Base-by-base conservation (phyloP, 2,797 vertebrate genomes). In the Borostomias antarcticus region DNA sequence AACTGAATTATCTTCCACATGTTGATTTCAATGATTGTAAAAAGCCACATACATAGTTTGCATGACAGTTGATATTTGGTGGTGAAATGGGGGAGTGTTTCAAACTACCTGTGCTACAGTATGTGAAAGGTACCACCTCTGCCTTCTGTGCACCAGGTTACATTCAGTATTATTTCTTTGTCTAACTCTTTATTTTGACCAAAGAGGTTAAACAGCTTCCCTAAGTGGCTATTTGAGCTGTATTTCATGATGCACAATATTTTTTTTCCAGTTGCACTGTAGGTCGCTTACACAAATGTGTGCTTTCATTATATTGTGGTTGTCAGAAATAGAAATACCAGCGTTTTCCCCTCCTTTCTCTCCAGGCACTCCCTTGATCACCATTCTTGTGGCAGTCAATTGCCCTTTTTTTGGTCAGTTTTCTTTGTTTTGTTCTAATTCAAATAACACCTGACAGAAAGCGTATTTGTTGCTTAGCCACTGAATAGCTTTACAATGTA, bases 401-500 rank as follows among this genome's bases (percentile, higher is more conserved):
- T 17, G n/a, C 40, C 40, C 40, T n/a, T 43, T 17, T 13, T 43
- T 4, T 13, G n/a, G 4, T 2, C 15, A 43, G 40, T 53, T 66
- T 72, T 62, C n/a, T 35, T 81, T 25, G n/a, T 62, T 58, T 68
- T 58, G 53, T 63, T 32, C 47, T 29, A 61, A 78, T 62, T 50
- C 65, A 61, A 53, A 65, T 66, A 64, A 66, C 66, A 72, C 60
- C 64, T 82, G 89, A 92, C 90, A 91, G 85, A 85, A 80, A 92
- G 91, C 86, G 75, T 84, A 74, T 74, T 86, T 88, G 82, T 86
- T 89, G 90, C 90, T 92, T 90, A 82, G 83, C 90, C 91, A 89
- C 88, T 65, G 80, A 90, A 74, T 81, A 88, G 81, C 81, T 78
- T 89, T 88, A 76, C 56, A 81, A 72, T 85, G 77, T 82, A 78